Evolutionary conservation across 2,797 vertebrate genomes (phyloP).

Genomic region (Balearica regulorum): DNA sequence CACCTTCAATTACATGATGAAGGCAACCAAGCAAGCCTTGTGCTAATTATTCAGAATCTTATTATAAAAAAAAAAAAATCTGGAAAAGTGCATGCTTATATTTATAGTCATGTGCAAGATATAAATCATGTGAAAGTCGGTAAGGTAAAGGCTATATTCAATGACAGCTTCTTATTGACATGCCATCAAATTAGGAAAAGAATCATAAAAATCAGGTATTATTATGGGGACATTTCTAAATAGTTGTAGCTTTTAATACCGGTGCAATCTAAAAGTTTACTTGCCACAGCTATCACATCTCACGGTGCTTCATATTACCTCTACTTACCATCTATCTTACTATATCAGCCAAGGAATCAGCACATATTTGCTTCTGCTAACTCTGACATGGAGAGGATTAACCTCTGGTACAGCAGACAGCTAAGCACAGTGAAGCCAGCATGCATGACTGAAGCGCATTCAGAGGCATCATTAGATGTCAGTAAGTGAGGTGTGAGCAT

Average conservation of each 20-base stretch:
- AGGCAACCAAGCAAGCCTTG: background rate
- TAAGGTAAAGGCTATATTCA: background rate
- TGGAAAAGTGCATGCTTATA: background rate
- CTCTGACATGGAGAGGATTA: background rate
- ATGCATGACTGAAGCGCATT: background rate
- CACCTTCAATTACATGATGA: background rate
- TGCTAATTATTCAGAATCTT: background rate
- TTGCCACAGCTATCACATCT: background rate
- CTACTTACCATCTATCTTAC: background rate
- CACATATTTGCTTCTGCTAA: background rate
- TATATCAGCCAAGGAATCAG: background rate
- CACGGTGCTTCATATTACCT: background rate
- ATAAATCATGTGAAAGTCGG: background rate
- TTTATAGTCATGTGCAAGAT: background rate
- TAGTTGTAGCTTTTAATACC: background rate
- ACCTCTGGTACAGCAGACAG: background rate
- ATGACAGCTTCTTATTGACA: background rate
- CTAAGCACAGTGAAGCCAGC: background rate
- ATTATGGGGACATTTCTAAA: background rate
- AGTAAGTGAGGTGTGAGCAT: background rate
- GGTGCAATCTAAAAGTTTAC: background rate
- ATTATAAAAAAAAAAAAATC: background rate
- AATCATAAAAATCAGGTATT: background rate
- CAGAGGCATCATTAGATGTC: background rate
- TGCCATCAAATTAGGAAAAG: background rate